Evolutionary conservation across 2,888 invertebrate species (phyloP).

Genomic region (Lycophotia porphyrea): DNA sequence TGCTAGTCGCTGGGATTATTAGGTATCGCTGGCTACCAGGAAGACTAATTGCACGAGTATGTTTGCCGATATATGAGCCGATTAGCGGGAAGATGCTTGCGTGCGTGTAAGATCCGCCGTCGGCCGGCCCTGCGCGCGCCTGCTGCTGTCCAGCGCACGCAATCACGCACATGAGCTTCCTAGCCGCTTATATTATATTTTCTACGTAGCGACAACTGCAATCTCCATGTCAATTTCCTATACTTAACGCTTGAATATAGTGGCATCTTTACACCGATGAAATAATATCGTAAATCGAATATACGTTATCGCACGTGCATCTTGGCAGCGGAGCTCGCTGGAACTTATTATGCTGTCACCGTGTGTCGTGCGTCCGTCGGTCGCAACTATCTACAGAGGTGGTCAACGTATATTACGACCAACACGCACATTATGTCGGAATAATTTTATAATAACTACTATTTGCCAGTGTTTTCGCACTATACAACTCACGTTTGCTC

Average conservation of each 20-base stretch:
- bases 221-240: slow-evolving; percentile 54
- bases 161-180: slow-evolving; percentile 78
- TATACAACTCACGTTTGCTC: slow-evolving; percentile 15
- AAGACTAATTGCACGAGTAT: slow-evolving; percentile 84
- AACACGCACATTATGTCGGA: slow-evolving; percentile 72
- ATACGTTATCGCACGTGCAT: slow-evolving; percentile 84
- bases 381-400: slow-evolving; percentile 74
- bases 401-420: slow-evolving; percentile 78
- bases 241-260: slow-evolving; percentile 28
- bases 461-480: slow-evolving; percentile 37
- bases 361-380: slow-evolving; percentile 78
- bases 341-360: slow-evolving; percentile 82
- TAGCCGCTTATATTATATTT: slow-evolving; percentile 61
- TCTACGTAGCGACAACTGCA: slow-evolving; percentile 53
- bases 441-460: slow-evolving; percentile 66
- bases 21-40: slow-evolving; percentile 79
- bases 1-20: slow-evolving; percentile 68
- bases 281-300: slow-evolving; percentile 75
- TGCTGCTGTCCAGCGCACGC: slow-evolving; percentile 75
- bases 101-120: slow-evolving; percentile 80
- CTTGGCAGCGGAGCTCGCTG: slow-evolving; percentile 73
- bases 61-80: slow-evolving; percentile 81
- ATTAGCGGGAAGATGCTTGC: slow-evolving; percentile 86
- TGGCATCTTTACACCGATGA: slow-evolving; percentile 61
- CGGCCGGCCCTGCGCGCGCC: slow-evolving; percentile 72